These are phyloP conservation scores for Drosophila busckii DNA, from an alignment of 1,140 invertebrate genomes.

Conservation along the genomic window DNA sequence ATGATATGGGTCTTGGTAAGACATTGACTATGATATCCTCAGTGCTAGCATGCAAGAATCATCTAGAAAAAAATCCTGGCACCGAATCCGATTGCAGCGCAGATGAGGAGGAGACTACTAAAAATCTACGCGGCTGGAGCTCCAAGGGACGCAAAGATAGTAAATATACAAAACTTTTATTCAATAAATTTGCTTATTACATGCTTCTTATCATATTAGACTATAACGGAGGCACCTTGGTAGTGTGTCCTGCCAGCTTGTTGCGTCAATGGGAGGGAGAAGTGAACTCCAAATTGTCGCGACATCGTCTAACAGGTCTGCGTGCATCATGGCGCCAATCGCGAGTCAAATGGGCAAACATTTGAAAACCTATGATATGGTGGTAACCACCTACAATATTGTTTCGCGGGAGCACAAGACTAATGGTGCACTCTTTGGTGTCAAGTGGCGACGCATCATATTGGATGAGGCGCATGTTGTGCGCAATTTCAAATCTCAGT, in stretches of 20 bases:
- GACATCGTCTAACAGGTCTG: constrained; percentile 83
- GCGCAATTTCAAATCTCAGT: constrained; percentile 90
- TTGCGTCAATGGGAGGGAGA: constrained; percentile 93
- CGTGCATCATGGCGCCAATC: constrained; percentile 90
- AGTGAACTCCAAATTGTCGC: constrained; percentile 83
- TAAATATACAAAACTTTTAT: constrained; percentile 53
- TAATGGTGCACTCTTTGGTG: constrained; percentile 55
- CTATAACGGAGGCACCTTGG: constrained; percentile 86
- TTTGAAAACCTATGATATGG: constrained; percentile 84
- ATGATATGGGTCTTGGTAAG: constrained; percentile 97
- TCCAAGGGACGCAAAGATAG: constrained; percentile 68
- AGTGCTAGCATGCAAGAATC: constrained; percentile 80
- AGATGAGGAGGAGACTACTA: constrained; percentile 67
- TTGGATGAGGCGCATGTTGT: constrained; percentile 96
- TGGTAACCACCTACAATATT: constrained; percentile 89
- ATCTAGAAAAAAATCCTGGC: constrained; percentile 37
- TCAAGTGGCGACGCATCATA: constrained; percentile 90
- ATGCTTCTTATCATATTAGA: constrained; percentile 43
- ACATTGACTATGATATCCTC: constrained; percentile 95
- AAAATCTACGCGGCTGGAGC: constrained; percentile 51
- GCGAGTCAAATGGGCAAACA: constrained; percentile 83
- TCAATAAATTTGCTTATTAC: background rate
- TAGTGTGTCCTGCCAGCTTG: constrained; percentile 93
- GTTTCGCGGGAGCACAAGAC: constrained; percentile 81
- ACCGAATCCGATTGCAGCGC: constrained; percentile 20